Percentiles rank a stretch among this genome's conserved stretches.
Conservation (phyloP, 2,113 vertebrate genomes). For the Pantherophis guttatus region DNA sequence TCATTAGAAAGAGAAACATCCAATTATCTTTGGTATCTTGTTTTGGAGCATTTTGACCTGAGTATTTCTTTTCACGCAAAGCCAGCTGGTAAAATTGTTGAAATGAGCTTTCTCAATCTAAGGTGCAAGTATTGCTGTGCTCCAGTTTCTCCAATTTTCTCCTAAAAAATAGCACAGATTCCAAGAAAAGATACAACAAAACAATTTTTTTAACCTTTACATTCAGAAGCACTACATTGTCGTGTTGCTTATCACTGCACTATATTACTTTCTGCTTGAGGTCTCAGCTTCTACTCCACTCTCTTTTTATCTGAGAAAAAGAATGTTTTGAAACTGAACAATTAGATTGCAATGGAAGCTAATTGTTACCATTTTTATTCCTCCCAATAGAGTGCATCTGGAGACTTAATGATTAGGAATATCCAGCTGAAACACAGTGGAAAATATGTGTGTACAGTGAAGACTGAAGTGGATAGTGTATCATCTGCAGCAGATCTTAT, state of each 20-base stretch:
- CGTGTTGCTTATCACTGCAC: neutral
- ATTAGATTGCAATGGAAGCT: neutral
- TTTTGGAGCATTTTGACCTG: neutral
- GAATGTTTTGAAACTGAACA: neutral
- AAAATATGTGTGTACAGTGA: constrained; percentile 87
- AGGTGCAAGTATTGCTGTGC: neutral
- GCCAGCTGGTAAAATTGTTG: neutral
- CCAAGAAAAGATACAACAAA: neutral
- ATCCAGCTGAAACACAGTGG: constrained; percentile 90
- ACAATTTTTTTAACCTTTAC: neutral
- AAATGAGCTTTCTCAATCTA: neutral
- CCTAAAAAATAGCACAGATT: neutral
- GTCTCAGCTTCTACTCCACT: neutral
- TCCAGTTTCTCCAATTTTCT: neutral
- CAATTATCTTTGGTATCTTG: neutral
- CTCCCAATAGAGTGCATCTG: constrained; percentile 76
- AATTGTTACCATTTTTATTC: neutral
- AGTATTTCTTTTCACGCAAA: neutral
- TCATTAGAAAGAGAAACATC: neutral
- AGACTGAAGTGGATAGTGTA: constrained; percentile 88
- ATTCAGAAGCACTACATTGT: neutral
- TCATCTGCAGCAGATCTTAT: constrained; percentile 87
- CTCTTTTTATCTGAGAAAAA: neutral
- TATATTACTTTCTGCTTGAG: neutral
- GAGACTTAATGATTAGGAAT: constrained; percentile 94